phyloP scores from a whole-genome alignment of 2,113 vertebrate species.

The Brienomyrus brachyistius region DNA sequence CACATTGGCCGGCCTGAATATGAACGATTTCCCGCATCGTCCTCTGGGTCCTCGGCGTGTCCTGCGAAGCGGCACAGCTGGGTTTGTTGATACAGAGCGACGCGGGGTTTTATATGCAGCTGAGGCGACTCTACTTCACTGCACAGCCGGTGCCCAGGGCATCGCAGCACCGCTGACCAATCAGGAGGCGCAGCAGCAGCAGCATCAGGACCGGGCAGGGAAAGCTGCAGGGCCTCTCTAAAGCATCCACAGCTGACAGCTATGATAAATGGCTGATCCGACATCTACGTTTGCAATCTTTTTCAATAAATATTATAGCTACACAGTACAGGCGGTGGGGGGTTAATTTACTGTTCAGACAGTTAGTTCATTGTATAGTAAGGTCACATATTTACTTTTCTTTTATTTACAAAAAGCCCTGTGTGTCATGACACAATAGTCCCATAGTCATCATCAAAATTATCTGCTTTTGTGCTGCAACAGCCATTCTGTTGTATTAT shows the following conservation, averaged over 20 bases:
- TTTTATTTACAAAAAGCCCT: background rate
- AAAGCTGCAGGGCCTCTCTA: background rate
- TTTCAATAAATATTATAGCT: too few species aligned
- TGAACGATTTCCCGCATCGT: slow-evolving; percentile 49
- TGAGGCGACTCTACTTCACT: background rate
- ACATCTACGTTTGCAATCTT: too few species aligned
- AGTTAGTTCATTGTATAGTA: background rate
- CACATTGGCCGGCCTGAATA: slow-evolving; percentile 48
- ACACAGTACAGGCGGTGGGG: background rate
- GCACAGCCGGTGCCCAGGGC: background rate
- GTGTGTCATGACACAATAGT: background rate
- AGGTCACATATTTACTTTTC: background rate
- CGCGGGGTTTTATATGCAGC: background rate
- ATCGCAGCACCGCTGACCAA: background rate
- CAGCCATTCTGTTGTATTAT: background rate
- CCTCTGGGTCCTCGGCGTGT: background rate
- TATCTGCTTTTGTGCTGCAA: background rate
- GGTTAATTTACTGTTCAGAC: background rate
- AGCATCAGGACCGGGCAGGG: background rate
- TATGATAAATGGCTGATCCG: background rate
- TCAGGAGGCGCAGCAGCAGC: background rate
- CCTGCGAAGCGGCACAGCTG: background rate
- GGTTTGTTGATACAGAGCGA: background rate
- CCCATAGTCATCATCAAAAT: background rate
- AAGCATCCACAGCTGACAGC: background rate